These are phyloP conservation scores for Aelia acuminata DNA, from an alignment of 2,888 invertebrate genomes.

Conservation along the genomic window DNA sequence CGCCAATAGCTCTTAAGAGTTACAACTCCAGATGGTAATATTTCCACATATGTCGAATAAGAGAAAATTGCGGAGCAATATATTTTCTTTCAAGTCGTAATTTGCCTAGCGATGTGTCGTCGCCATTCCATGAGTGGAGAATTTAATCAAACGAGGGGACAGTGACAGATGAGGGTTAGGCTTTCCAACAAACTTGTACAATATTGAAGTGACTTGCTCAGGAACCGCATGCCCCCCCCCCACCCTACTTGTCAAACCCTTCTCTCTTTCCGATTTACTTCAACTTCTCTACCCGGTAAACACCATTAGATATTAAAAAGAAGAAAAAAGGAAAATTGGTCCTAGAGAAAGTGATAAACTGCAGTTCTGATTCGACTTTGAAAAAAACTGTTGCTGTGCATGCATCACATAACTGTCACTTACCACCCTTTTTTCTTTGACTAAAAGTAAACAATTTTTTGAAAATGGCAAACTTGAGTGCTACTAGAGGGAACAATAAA, in stretches of 20 bases:
- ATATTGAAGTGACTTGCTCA: constrained; percentile 16
- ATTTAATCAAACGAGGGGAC: constrained; percentile 34
- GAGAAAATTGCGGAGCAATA: background rate
- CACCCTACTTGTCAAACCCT: background rate
- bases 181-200: background rate
- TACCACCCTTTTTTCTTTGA: too few species aligned
- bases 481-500: too few species aligned
- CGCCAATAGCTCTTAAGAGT: background rate
- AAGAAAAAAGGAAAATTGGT: too few species aligned
- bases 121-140: background rate
- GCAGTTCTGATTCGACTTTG: too few species aligned
- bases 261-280: background rate
- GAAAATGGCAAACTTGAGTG: too few species aligned
- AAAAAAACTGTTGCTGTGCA: too few species aligned
- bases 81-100: background rate
- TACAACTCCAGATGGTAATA: background rate
- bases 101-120: background rate
- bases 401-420: too few species aligned
- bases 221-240: background rate
- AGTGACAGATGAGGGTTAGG: background rate
- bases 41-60: background rate
- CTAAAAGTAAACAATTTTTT: too few species aligned
- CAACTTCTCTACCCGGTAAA: background rate
- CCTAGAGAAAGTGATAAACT: too few species aligned
- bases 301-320: background rate